A percentile compares a stretch with the other conserved stretches of the same genome.
Evolutionary conservation across 1,140 invertebrate species (phyloP).

Genomic region (Drosophila pandora): DNA sequence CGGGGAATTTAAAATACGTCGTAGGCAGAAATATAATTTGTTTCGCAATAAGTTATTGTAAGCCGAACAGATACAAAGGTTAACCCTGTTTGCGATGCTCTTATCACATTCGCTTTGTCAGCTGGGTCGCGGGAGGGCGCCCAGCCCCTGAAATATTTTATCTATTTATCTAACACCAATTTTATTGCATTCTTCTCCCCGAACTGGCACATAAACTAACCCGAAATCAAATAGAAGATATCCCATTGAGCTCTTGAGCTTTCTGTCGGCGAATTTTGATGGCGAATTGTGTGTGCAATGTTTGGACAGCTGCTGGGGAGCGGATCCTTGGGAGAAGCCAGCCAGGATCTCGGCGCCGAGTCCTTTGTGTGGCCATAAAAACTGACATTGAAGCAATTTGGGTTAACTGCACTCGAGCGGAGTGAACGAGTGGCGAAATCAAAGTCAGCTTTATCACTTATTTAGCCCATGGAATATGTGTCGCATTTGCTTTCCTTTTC

Average conservation of each 20-base stretch:
- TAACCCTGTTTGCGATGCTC: conserved; percentile 46
- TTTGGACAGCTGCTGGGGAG: conserved; percentile 50
- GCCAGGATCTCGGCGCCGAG: conserved; percentile 7
- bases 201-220: conserved; percentile 15
- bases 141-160: conserved; percentile 30
- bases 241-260: conserved; percentile 53
- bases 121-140: conserved; percentile 3
- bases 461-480: conserved; percentile 56
- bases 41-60: conserved; percentile 11
- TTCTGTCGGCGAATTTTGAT: conserved; percentile 26
- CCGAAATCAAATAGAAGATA: conserved; percentile 48
- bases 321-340: conserved; percentile 34
- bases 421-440: conserved; percentile 60
- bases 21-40: conserved; percentile 31
- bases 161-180: conserved; percentile 46
- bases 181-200: conserved; percentile 48
- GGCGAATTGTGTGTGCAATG: conserved; percentile 38
- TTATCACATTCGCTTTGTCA: conserved; percentile 30
- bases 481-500: conserved; percentile 26
- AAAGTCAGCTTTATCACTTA: conserved; percentile 77
- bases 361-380: conserved; percentile 55
- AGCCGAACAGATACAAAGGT: conserved; percentile 12
- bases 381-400: conserved; percentile 71
- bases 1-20: conserved; percentile 26
- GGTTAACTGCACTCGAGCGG: conserved; percentile 48